phyloP scores from a whole-genome alignment of 2,113 vertebrate species.

The Mobula birostris region DNA sequence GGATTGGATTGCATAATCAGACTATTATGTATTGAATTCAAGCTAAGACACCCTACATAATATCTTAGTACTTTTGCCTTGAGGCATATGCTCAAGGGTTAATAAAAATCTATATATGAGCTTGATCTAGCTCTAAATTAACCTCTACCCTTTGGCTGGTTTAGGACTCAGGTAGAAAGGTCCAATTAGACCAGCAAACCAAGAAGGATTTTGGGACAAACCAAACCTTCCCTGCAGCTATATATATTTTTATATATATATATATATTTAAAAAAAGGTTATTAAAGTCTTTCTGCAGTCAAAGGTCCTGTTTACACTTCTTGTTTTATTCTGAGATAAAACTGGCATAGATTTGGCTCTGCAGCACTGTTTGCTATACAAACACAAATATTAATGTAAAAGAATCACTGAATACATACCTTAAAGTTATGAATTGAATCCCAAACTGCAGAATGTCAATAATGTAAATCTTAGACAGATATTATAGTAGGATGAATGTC shows the following conservation, averaged over 20 bases:
- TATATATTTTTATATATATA: too few relatives aligned
- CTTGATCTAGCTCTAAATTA: background rate
- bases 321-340: conserved; percentile 22
- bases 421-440: conserved; percentile 18
- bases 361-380: conserved; percentile 10
- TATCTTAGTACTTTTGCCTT: background rate
- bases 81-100: background rate
- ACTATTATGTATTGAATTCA: conserved; percentile 2
- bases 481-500: background rate
- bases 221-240: background rate
- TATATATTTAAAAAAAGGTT: too few relatives aligned
- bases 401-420: conserved; percentile 14
- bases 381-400: conserved; percentile 16
- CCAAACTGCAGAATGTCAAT: background rate
- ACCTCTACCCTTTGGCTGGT: background rate
- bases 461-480: conserved; percentile 25
- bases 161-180: background rate
- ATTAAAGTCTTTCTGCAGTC: background rate
- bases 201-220: background rate
- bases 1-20: background rate
- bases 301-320: conserved; percentile 13
- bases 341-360: background rate
- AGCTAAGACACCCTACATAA: background rate
- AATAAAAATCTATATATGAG: background rate
- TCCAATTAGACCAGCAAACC: conserved; percentile 1